Evolutionary conservation across 64 coral and sea anemone species (phyloP), one percentile per base, ranked within the genome.

Genomic region (Porites lutea): DNA sequence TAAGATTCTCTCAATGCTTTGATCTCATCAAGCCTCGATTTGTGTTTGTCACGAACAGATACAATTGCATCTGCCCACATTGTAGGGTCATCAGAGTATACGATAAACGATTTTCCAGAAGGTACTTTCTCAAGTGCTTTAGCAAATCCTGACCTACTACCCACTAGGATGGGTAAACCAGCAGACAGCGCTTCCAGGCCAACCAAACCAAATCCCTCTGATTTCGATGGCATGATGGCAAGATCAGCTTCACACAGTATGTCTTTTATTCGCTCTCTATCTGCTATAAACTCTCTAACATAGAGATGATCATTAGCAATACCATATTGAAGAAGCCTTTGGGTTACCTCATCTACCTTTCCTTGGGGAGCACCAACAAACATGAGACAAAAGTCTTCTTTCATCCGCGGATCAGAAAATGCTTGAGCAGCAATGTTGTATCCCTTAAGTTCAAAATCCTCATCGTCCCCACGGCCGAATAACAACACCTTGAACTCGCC

Each of bases 141-240:
- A 18, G 49, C 80, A 45, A 83, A 65, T 16, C 80, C 80, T 48
- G 58, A 83, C 8, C 16, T 55, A 18, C 37, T 48, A 22, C 59
- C 46, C 14, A 83, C 80, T 6, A 83, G 57, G 18, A 83, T 20
- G n/a, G 80, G 80, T 63, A 83, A 3, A 13, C 80, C 80, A 65
- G 80, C 80, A 54, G 80, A 83, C 52, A 83, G 8, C 9, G 80
- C 59, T 49, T 83, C 58, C 27, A 83, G 80, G 9, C 15, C 55
- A 65, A 83, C 47, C 7, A 83, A 21, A 3, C 80, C 80, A 63
- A 83, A 83, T 48, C 58, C 23, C 59, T 83, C 80, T 15, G 80
- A 58, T 65, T 48, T 60, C 5, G 80, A 65, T 2, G 80, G n/a
- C 19, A 86, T 49, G 68, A 71, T 71, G 1, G 23, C 68, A 22